Conservation (phyloP, 2,113 vertebrate genomes). For the Oreochromis tanganicae region DNA sequence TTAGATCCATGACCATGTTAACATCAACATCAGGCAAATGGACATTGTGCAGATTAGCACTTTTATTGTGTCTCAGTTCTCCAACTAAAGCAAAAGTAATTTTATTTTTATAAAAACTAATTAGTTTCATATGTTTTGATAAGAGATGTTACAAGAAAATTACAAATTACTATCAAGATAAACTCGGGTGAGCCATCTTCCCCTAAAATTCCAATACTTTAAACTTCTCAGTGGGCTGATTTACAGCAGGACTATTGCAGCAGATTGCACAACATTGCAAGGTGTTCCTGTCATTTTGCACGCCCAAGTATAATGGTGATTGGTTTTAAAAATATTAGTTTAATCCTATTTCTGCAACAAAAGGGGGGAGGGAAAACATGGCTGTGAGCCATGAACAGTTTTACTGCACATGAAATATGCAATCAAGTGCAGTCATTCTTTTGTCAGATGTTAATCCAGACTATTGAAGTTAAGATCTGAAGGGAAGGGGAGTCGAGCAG, state of each 20-base stretch:
- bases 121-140: not conserved
- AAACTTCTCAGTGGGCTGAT: not conserved
- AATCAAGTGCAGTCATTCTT: slow-evolving; percentile 7
- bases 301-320: not conserved
- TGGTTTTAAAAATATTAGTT: slow-evolving; percentile 4
- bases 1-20: not conserved
- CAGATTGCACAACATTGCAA: slow-evolving; percentile 3
- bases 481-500: slow-evolving; percentile 7
- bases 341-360: slow-evolving; percentile 23
- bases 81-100: not conserved
- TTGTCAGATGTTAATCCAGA: slow-evolving; percentile 55
- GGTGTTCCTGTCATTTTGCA: not conserved
- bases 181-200: not conserved
- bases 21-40: not conserved
- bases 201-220: not conserved
- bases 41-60: not conserved
- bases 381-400: slow-evolving; percentile 21
- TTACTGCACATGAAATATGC: slow-evolving; percentile 42
- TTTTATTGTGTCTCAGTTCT: not conserved
- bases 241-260: not conserved
- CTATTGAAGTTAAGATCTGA: slow-evolving; percentile 31
- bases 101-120: not conserved
- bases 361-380: not conserved
- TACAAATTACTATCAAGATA: not conserved
- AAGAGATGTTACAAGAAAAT: not conserved